A percentile compares a stretch with the other conserved stretches of the same genome.
phyloP scores from a whole-genome alignment of 2,797 vertebrate genomes.

The Enteromius anoplus region DNA sequence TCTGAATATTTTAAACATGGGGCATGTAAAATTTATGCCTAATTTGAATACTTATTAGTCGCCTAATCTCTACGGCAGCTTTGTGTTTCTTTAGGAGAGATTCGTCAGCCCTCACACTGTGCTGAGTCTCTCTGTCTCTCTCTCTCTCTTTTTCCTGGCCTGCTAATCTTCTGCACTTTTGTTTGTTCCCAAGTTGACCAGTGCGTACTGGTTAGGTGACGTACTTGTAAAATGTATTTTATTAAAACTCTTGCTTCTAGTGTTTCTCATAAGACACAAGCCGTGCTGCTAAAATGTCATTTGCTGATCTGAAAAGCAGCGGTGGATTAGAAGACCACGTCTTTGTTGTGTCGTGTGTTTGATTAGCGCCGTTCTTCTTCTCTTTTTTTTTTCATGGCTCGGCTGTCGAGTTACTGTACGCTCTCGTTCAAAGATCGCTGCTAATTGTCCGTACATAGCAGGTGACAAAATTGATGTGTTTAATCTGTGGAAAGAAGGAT shows the following conservation, averaged over 20 bases:
- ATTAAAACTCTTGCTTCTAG: conserved; percentile 34
- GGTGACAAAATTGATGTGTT: conserved; percentile 63
- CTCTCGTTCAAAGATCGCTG: conserved; percentile 56
- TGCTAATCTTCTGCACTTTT: conserved; percentile 63
- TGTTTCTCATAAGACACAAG: conserved; percentile 22
- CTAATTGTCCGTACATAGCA: conserved; percentile 63
- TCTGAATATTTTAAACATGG: conserved; percentile 99
- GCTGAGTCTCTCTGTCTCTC: conserved; percentile 70
- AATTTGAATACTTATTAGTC: conserved; percentile 99
- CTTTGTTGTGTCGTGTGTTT: conserved; percentile 64
- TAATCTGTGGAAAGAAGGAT: conserved; percentile 55
- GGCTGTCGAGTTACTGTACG: conserved; percentile 59
- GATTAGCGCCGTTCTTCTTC: conserved; percentile 62
- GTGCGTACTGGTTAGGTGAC: conserved; percentile 75
- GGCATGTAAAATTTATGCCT: conserved; percentile 99
- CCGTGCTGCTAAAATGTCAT: conserved; percentile 50
- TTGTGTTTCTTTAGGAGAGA: conserved; percentile 90
- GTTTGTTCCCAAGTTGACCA: conserved; percentile 85
- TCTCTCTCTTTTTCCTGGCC: conserved; percentile 72
- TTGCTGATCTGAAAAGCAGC: conserved; percentile 53
- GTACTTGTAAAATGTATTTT: conserved; percentile 64
- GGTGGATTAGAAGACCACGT: conserved; percentile 49
- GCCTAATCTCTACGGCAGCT: conserved; percentile 92
- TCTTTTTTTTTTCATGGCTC: conserved; percentile 12
- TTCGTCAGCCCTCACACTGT: conserved; percentile 79